Conservation (phyloP, 2,888 invertebrate genomes). For the Geophilus truncorum region DNA sequence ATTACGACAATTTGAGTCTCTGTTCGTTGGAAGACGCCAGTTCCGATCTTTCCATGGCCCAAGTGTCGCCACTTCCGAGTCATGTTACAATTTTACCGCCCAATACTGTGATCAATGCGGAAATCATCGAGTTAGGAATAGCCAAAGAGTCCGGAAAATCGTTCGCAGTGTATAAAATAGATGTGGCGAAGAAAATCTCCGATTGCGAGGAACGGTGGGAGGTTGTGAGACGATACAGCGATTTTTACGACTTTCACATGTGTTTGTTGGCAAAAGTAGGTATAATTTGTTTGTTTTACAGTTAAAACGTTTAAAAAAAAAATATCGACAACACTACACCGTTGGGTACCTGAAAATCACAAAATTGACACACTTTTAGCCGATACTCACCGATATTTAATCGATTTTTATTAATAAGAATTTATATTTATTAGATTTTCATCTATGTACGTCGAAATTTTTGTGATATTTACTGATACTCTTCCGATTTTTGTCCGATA, state of each 20-base stretch:
- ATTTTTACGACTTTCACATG: conserved; percentile 83
- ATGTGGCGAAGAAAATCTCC: conserved; percentile 63
- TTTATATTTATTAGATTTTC: too few species aligned
- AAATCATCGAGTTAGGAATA: conserved; percentile 54
- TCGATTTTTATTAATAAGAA: too few species aligned
- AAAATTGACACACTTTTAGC: too few species aligned
- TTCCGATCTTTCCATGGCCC: background rate
- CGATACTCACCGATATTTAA: too few species aligned
- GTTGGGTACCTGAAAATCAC: too few species aligned
- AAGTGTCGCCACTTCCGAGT: background rate
- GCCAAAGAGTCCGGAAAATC: conserved; percentile 77
- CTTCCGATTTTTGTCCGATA: too few species aligned
- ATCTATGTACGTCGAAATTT: too few species aligned
- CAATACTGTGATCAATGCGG: background rate
- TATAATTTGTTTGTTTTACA: background rate
- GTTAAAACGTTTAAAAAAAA: too few species aligned
- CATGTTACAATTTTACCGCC: background rate
- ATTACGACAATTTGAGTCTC: conserved; percentile 32
- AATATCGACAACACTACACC: too few species aligned
- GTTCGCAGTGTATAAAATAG: conserved; percentile 82
- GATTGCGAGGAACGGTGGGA: conserved; percentile 74
- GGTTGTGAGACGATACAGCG: conserved; percentile 85
- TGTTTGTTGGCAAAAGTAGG: conserved; percentile 61
- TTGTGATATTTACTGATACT: too few species aligned
- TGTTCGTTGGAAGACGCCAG: conserved; percentile 31